Evolutionary conservation across 2,113 vertebrate species (phyloP), one percentile per base, ranked within the genome.

Genomic region (Indicator indicator): DNA sequence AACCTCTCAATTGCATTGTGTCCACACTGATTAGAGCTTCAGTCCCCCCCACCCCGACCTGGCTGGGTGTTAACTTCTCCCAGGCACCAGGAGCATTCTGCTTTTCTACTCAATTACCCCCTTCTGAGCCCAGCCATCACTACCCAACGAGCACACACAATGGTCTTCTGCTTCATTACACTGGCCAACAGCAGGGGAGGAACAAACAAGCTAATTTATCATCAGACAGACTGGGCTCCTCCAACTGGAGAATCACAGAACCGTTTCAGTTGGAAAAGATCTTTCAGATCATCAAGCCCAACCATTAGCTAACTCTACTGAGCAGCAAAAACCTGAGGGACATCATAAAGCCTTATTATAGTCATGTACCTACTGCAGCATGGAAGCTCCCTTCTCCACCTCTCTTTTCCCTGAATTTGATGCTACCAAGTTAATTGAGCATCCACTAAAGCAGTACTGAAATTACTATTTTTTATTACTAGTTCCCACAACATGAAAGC

Each of bases 71-170:
- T 97, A 96, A 98, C 98, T 98, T 98, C 98, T 98, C 94, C 97
- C 97, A 96, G 95, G 98, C 98, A 98, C 97, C 97, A 93, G 97
- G 95, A 98, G 97, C 98, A 96, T 97, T 97, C 97, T 89, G 92
- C 97, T 98, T 98, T 98, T 99, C 98, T 99, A 98, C 98, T 98
- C 99, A 99, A 99, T 99, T 99, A 99, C 98, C 98, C 98, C 98
- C 95, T 97, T 92, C 97, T 62, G 97, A 19, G 97, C 91, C 38
- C 83, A 84, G 96, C 95, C 95, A 97, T 97, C 98, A 86, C 98
- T 96, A 81, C 98, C 98, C 98, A 98, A 94, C 94, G 97, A 98
- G 98, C 98, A 98, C 90, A 96, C 97, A 99, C 98, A 99, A 99
- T 98, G 97, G 94, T 71, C 98, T 98, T 98, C 97, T 96, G 98